phyloP scores from a whole-genome alignment of 2,797 vertebrate genomes.

The Phataginus tetradactyla region DNA sequence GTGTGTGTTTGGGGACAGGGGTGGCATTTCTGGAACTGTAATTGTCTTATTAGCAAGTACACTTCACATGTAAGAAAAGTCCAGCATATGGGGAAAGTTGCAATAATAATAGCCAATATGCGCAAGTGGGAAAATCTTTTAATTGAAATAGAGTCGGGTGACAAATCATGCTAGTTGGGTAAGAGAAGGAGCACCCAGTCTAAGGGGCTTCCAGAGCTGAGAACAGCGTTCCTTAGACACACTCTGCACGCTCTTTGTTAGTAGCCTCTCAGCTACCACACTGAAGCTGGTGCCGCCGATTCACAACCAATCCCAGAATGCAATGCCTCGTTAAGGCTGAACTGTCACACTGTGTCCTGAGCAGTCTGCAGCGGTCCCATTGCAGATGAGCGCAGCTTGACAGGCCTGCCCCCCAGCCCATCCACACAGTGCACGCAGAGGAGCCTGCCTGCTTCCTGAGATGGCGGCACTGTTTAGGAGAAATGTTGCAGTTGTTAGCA shows the following conservation, averaged over 20 bases:
- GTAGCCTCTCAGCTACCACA: not conserved
- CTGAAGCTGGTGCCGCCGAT: not conserved
- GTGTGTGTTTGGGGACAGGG: too few species aligned
- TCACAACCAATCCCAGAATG: not conserved
- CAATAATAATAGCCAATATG: not conserved
- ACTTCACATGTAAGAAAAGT: not conserved
- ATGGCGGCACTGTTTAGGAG: not conserved
- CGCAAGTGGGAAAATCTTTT: not conserved
- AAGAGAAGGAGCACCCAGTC: not conserved
- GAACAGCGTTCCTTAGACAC: not conserved
- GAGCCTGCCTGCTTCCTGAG: not conserved
- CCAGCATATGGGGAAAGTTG: not conserved
- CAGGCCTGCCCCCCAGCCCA: not conserved
- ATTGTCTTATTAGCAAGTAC: not conserved
- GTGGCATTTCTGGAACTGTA: not conserved
- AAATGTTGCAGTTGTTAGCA: not conserved
- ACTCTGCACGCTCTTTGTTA: not conserved
- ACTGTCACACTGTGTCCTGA: not conserved
- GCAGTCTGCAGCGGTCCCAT: not conserved
- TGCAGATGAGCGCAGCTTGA: not conserved
- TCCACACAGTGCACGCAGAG: accelerated
- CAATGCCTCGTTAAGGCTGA: not conserved
- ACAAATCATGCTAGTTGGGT: not conserved
- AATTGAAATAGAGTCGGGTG: not conserved
- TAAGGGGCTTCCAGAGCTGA: not conserved